phyloP scores from a whole-genome alignment of 2,113 vertebrate genomes.

The Labeo catla region DNA sequence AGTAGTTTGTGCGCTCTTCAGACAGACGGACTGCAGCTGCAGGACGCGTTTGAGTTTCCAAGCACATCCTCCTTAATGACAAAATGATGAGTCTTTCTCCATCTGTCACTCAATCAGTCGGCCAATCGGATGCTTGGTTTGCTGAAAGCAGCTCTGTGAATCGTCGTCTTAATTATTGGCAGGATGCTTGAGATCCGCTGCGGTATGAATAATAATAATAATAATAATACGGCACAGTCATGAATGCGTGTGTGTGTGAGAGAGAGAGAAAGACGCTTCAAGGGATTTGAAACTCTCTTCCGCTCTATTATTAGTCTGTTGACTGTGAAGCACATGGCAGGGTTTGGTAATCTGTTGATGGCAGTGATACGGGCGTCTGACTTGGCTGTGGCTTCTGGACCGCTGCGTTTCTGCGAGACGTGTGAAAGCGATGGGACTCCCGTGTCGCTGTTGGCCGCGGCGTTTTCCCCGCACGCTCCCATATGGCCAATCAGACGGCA shows the following conservation, averaged over 20 bases:
- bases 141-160: neutral
- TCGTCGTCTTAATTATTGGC: constrained; percentile 2
- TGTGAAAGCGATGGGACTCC: constrained; percentile 42
- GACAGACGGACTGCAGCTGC: neutral
- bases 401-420: neutral
- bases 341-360: constrained; percentile 10
- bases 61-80: constrained; percentile 50
- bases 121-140: constrained; percentile 42
- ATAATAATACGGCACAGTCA: too few relatives aligned
- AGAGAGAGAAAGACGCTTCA: neutral
- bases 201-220: neutral
- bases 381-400: neutral
- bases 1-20: neutral
- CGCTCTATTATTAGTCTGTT: constrained; percentile 5
- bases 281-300: neutral
- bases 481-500: constrained; percentile 34
- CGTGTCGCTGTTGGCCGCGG: neutral
- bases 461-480: neutral
- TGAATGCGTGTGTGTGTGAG: too few relatives aligned
- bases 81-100: constrained; percentile 43
- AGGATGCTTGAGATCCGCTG: neutral
- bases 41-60: neutral
- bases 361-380: neutral
- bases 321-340: neutral
- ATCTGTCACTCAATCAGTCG: constrained; percentile 52